phyloP scores from a whole-genome alignment of 1,140 invertebrate genomes.

The Drosophila takahashii region DNA sequence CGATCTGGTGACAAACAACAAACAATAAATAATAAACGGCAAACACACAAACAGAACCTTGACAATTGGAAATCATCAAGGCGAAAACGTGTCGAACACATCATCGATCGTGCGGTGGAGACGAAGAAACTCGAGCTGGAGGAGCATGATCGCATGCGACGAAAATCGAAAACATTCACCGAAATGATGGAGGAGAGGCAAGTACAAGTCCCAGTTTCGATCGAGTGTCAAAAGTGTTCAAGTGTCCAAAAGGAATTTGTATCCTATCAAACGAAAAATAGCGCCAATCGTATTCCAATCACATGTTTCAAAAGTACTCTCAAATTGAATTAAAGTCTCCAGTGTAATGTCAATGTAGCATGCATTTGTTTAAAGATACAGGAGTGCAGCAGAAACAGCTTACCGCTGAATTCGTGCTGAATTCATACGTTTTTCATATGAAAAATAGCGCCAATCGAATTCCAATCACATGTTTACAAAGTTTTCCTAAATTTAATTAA shows the following conservation, averaged over 20 bases:
- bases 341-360: too few species aligned
- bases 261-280: background rate
- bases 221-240: background rate
- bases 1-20: conserved; percentile 26
- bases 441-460: too few species aligned
- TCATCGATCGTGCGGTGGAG: conserved; percentile 94
- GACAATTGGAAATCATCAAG: conserved; percentile 97
- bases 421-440: too few species aligned
- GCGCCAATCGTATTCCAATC: too few species aligned
- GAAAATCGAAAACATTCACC: conserved; percentile 95
- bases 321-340: background rate
- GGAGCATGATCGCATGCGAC: conserved; percentile 89
- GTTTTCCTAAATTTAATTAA: too few species aligned
- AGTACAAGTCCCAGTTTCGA: conserved; percentile 52
- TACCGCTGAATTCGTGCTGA: too few species aligned
- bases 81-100: conserved; percentile 95
- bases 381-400: too few species aligned
- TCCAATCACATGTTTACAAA: too few species aligned
- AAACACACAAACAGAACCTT: conserved; percentile 89
- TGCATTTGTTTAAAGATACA: too few species aligned
- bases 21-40: conserved; percentile 27
- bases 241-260: background rate
- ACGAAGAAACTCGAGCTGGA: conserved; percentile 93
- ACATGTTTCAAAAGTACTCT: background rate
- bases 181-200: conserved; percentile 97